Conservation (phyloP, 1,140 invertebrate species). For the Danaus plexippus region DNA sequence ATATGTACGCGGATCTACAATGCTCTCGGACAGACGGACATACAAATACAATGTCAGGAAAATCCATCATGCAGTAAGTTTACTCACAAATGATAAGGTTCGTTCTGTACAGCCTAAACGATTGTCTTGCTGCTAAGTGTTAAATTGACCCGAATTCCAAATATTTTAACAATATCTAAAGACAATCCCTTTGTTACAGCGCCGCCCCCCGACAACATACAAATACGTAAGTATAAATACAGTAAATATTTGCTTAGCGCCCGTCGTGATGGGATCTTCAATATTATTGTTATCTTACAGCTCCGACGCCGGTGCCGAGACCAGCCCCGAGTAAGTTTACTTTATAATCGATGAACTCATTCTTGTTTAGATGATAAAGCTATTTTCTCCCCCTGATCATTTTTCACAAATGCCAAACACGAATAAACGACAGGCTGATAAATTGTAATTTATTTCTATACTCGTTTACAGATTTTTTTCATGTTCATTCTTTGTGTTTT, state of each 20-base stretch:
- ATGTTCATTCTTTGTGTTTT: too few species aligned
- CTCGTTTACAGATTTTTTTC: too few species aligned
- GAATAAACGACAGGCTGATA: not conserved
- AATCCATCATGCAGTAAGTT: conserved; percentile 34
- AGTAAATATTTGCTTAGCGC: conserved; percentile 12
- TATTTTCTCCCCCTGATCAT: too few species aligned
- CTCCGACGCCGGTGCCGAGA: conserved; percentile 5
- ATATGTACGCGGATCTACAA: conserved; percentile 31
- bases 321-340: conserved; percentile 4
- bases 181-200: conserved; percentile 20
- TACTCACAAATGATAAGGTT: not conserved
- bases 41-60: conserved; percentile 33
- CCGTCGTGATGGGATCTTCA: not conserved
- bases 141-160: too few species aligned
- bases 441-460: conserved; percentile 6
- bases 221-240: conserved; percentile 24
- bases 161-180: too few species aligned
- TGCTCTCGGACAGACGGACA: conserved; percentile 25
- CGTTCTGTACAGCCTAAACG: too few species aligned
- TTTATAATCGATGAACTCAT: too few species aligned
- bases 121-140: too few species aligned
- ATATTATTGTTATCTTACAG: conserved; percentile 12
- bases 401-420: not conserved
- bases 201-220: conserved; percentile 12
- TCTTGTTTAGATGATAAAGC: too few species aligned